These are phyloP conservation scores for Paraescarpia echinospica DNA, from an alignment of 1,140 invertebrate genomes.

Conservation along the genomic window DNA sequence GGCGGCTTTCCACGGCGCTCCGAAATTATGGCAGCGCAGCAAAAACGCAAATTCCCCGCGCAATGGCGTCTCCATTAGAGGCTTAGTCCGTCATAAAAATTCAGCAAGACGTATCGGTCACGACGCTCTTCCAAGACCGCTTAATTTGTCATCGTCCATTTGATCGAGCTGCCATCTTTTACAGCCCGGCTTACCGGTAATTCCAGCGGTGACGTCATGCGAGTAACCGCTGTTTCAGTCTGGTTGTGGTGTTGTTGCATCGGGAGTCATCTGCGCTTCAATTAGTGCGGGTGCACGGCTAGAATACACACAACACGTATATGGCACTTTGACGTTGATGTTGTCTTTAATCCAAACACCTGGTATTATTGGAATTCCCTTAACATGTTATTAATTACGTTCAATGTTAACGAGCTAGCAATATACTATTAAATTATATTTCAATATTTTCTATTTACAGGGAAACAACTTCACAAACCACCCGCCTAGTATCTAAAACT, in stretches of 20 bases:
- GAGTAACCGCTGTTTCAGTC: not conserved
- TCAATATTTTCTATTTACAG: too few relatives aligned
- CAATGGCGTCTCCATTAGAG: not conserved
- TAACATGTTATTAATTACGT: too few relatives aligned
- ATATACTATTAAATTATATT: too few relatives aligned
- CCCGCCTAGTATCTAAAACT: too few relatives aligned
- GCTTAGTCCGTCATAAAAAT: constrained; percentile 5
- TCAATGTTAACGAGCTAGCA: too few relatives aligned
- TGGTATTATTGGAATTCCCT: too few relatives aligned
- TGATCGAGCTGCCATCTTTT: not conserved
- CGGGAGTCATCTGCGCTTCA: not conserved
- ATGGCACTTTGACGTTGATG: too few relatives aligned
- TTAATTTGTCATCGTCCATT: not conserved
- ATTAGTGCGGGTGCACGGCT: not conserved
- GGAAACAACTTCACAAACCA: too few relatives aligned
- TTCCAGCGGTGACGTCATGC: not conserved
- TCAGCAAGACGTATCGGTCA: not conserved
- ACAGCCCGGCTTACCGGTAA: not conserved
- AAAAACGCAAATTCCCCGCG: constrained; percentile 3
- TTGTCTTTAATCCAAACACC: too few relatives aligned
- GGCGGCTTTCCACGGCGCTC: not conserved
- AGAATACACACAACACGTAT: not conserved
- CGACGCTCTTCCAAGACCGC: not conserved
- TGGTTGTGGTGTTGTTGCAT: not conserved
- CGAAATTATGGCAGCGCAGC: not conserved